A percentile compares a stretch with the other conserved stretches of the same genome.
Evolutionary conservation across 2,888 invertebrate genomes (phyloP).

Genomic region (Erebia ligea): DNA sequence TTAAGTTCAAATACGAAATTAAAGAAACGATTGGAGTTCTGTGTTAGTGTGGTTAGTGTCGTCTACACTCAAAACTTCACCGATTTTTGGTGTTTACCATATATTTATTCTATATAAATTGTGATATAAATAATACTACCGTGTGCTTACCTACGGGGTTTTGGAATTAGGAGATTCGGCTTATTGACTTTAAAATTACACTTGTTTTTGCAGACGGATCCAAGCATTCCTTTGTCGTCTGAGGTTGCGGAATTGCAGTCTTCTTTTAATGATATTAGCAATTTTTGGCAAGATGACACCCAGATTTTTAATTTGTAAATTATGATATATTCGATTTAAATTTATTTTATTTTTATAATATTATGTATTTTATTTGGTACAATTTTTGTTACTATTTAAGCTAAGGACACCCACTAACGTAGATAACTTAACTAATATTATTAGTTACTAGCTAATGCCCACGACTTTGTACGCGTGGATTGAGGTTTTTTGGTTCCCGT

Average conservation of each 20-base stretch:
- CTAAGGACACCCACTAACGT: neutral
- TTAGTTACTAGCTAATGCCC: too few species aligned
- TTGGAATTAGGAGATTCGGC: neutral
- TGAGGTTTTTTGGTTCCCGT: too few species aligned
- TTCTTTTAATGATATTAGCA: conserved; percentile 62
- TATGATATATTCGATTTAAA: neutral
- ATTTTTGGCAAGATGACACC: conserved; percentile 56
- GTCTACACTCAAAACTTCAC: too few species aligned
- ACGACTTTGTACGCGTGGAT: too few species aligned
- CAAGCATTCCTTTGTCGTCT: conserved; percentile 37
- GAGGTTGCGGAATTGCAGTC: conserved; percentile 67
- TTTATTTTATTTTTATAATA: neutral
- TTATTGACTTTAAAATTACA: neutral
- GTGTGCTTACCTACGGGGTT: too few species aligned
- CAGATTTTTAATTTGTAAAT: conserved; percentile 10
- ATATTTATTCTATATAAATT: too few species aligned
- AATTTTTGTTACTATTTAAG: neutral
- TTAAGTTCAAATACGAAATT: too few species aligned
- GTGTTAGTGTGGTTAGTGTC: too few species aligned
- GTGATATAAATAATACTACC: too few species aligned
- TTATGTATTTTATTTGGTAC: neutral
- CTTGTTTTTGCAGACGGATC: conserved; percentile 42
- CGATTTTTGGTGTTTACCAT: too few species aligned
- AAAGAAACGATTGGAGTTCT: too few species aligned
- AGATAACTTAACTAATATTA: too few species aligned